A percentile compares a stretch with the other conserved stretches of the same genome.
Evolutionary conservation across 2,113 vertebrate species (phyloP).

Genomic region (Colinus virginianus): DNA sequence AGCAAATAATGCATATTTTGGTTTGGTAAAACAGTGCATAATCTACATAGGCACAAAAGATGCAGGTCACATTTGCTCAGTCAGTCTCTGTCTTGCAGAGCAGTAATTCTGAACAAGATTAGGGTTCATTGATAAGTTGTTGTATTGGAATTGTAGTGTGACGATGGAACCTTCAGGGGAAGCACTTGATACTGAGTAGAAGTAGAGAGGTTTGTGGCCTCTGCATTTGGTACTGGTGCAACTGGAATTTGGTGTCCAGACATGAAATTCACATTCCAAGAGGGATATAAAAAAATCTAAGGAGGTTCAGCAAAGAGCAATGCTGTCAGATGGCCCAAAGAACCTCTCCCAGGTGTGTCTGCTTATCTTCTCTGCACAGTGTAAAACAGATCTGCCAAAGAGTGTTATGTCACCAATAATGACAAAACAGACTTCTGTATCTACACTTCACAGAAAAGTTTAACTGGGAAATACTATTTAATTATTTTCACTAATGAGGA

Average conservation of each 20-base stretch:
- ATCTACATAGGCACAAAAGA: background rate
- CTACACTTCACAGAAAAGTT: background rate
- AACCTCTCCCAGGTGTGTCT: background rate
- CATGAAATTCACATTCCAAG: background rate
- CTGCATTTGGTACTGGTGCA: background rate
- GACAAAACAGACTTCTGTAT: background rate
- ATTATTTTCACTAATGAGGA: background rate
- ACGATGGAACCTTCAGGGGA: background rate
- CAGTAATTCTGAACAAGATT: background rate
- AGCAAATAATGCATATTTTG: background rate
- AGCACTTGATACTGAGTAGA: background rate
- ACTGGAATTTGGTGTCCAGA: background rate
- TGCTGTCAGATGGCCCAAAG: background rate
- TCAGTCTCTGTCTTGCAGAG: background rate
- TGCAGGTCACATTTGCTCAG: background rate
- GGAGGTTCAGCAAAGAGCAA: background rate
- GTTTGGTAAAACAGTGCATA: background rate
- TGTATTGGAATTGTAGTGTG: background rate
- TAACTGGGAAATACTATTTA: background rate
- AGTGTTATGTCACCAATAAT: background rate
- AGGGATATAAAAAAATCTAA: background rate
- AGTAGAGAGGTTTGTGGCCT: background rate
- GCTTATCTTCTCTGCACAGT: background rate
- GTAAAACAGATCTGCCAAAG: background rate
- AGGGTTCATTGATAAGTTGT: background rate